Base-by-base conservation (phyloP, 1,140 invertebrate genomes). In the Tetragonula clypearis region DNA sequence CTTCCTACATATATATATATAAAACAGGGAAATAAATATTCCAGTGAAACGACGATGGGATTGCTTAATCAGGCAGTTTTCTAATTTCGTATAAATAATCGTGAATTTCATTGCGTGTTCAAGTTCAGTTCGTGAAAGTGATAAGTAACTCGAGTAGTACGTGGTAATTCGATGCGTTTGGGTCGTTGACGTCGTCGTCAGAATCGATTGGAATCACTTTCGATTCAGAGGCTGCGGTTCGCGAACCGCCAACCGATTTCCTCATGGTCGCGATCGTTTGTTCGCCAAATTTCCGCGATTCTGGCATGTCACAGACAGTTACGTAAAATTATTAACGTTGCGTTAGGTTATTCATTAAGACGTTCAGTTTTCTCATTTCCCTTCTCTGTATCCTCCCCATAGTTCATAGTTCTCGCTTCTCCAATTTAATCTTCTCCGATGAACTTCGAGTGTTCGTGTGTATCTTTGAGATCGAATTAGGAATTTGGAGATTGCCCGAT, bases 71-170 rank as follows among this genome's bases (percentile, higher is more conserved):
- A 74, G 17, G 71, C 76, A 72, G n/a, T 35, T 76, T 79, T 71
- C 15, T 26, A 26, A 66, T 83, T 81, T 68, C 56, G 41, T 21
- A 21, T n/a, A n/a, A 14, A 1, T 21, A 15, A 23, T 75, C 71
- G 56, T 80, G 60, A 3, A 41, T 8, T 82, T 82, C 56, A 81
- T 88, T 74, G 55, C n/a, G 6, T 35, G 66, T 30, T 86, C 80
- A 87, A 90, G 90, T 90, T 86, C 82, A 90, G 81, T 79, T 62
- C 65, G 88, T 88, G 89, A 90, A 90, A 90, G 89, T 66, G 73
- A 83, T 26, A 78, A 53, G 86, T 89, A 90, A 90, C 65, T 58
- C 79, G 72, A 85, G 82, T 53, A 77, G 69, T 23, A 56, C 19
- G n/a, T 78, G 41, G 85, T 85, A 89, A 90, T 53, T 72, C 66